Conservation (phyloP, 1,140 invertebrate species). For the Pseudomyrmex concolor region DNA sequence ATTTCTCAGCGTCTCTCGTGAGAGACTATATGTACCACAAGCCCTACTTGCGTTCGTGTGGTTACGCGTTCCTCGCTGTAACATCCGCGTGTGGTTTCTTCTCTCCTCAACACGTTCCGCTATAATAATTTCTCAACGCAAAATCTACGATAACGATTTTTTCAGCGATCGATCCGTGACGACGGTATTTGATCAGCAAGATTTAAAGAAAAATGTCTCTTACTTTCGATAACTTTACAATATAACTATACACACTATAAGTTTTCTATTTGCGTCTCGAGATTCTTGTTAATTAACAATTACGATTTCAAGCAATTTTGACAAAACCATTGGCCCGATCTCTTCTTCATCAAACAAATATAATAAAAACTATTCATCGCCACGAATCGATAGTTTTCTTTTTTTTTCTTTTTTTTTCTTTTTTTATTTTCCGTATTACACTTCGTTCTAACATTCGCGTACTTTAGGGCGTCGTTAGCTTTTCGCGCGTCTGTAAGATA, state of each 20-base stretch:
- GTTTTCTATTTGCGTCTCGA: no score
- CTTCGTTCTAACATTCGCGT: conserved; percentile 30
- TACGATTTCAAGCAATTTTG: no score
- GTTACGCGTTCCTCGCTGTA: conserved; percentile 25
- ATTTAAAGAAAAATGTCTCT: background rate
- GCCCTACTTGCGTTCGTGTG: conserved; percentile 16
- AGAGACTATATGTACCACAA: conserved; percentile 43
- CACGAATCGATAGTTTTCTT: conserved; percentile 64
- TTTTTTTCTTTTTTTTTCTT: conserved; percentile 21
- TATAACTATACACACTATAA: no score
- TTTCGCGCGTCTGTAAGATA: conserved; percentile 23
- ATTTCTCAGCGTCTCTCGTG: conserved; percentile 45
- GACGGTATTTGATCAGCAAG: background rate
- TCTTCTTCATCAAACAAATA: no score
- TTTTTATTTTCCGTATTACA: conserved; percentile 9
- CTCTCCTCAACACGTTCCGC: conserved; percentile 25
- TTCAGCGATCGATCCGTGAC: conserved; percentile 65
- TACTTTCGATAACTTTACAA: no score
- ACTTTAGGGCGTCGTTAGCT: conserved; percentile 34
- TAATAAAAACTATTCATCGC: background rate
- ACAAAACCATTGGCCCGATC: no score
- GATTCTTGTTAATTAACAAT: no score
- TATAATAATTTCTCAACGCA: conserved; percentile 55
- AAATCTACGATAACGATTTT: conserved; percentile 27
- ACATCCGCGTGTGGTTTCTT: conserved; percentile 27